These are phyloP conservation scores for Cygnus olor DNA, from an alignment of 2,797 vertebrate genomes.

Conservation along the genomic window DNA sequence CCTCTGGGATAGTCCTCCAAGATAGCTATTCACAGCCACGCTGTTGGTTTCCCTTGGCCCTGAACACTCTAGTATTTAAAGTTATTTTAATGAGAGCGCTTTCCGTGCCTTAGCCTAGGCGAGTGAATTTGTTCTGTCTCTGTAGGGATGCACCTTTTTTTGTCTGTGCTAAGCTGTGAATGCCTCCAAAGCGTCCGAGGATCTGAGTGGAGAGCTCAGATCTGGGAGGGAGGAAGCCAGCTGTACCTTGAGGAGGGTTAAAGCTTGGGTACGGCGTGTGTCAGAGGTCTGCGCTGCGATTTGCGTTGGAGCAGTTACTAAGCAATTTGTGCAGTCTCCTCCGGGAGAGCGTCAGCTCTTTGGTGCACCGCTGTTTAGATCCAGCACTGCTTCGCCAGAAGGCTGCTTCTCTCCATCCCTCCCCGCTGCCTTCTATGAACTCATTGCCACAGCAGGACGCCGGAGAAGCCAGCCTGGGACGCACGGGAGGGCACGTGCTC, in stretches of 20 bases:
- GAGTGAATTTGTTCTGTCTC: not conserved
- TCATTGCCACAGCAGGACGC: not conserved
- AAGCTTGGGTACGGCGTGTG: not conserved
- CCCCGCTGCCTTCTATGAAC: not conserved
- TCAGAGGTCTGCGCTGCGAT: not conserved
- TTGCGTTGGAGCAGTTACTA: not conserved
- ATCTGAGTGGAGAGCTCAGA: not conserved
- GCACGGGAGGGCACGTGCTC: not conserved
- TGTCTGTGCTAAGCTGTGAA: not conserved
- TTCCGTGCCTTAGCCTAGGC: not conserved
- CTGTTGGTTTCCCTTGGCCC: slow-evolving; percentile 44
- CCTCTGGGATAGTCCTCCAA: not conserved
- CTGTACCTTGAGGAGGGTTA: not conserved
- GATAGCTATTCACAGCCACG: not conserved
- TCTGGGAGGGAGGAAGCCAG: not conserved
- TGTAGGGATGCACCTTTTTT: not conserved
- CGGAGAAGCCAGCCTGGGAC: not conserved
- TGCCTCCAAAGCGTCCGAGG: not conserved
- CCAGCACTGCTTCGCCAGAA: not conserved
- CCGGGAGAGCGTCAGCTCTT: slow-evolving; percentile 3
- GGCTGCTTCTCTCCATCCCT: not conserved
- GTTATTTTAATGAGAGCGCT: slow-evolving; percentile 26
- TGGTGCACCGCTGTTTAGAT: not conserved
- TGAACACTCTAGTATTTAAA: slow-evolving; percentile 18
- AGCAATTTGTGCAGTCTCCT: slow-evolving; percentile 20